Evolutionary conservation across 2,113 vertebrate species (phyloP).

Genomic region (Anolis sagrei): DNA sequence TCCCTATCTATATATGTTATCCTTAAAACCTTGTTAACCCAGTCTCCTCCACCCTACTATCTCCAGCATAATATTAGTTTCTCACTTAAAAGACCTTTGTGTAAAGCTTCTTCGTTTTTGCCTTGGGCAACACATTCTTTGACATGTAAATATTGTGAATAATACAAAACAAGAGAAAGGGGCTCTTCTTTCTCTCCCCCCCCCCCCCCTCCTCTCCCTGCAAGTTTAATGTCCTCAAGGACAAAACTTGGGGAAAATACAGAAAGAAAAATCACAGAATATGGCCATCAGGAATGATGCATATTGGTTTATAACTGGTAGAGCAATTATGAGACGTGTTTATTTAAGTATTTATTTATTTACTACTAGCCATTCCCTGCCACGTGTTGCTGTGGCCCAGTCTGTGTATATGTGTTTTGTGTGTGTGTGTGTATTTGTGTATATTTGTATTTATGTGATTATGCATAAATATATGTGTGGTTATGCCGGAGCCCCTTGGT

Average conservation of each 20-base stretch:
- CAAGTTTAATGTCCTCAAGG: not conserved
- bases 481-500: too few species aligned
- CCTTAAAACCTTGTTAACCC: not conserved
- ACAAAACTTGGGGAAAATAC: not conserved
- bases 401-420: too few species aligned
- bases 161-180: constrained; percentile 32
- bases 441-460: too few species aligned
- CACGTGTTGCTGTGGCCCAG: too few species aligned
- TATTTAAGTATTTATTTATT: too few species aligned
- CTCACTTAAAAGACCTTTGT: constrained; percentile 8
- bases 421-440: too few species aligned
- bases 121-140: constrained; percentile 33
- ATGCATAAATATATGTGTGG: too few species aligned
- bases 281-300: not conserved
- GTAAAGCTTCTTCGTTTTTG: constrained; percentile 11
- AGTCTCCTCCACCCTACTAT: not conserved
- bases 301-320: not conserved
- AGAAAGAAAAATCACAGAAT: not conserved
- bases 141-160: constrained; percentile 49
- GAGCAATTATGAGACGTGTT: not conserved
- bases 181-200: not conserved
- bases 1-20: constrained; percentile 15
- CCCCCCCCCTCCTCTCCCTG: too few species aligned
- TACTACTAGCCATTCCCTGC: too few species aligned
- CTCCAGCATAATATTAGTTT: constrained; percentile 36